Evolutionary conservation across 2,797 vertebrate species (phyloP), one percentile per base, ranked within the genome.

Genomic region (Pterois miles): DNA sequence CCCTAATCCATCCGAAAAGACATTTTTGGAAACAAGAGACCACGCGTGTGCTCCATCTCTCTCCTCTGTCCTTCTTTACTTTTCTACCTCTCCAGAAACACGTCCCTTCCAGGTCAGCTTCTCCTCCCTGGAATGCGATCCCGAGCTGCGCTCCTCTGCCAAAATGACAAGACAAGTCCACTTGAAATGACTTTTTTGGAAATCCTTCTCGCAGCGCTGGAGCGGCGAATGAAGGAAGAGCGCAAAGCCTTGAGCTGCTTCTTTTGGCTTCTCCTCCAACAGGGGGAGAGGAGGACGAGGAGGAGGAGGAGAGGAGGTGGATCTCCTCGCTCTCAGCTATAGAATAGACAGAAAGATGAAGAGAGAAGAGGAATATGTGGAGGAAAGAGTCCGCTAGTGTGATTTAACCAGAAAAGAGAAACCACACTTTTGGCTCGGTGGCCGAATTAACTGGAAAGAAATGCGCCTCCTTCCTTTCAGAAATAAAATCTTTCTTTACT

Each of bases 161-260:
- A 69, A 66, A 60, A 66, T 57, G 22, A 25, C 46, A 27, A 34
- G 62, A 58, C 29, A 69, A 81, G 62, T 87, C 85, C 60, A 78
- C 74, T 75, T 58, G 70, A 36, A 64, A 71, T 16, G 62, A 88
- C 71, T 89, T 88, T 53, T 65, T 67, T 27, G 36, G 31, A 69
- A 77, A 83, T 69, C 74, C 80, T 77, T 23, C 50, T 23, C 1
- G 75, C 46, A 34, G 77, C 58, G 52, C 66, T 3, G 31, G 40
- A 75, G 67, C 50, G 40, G 60, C 5, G 53, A 5, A 46, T 34
- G 54, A 43, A 50, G 34, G 65, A 52, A 22, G 20, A 23, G 70
- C 57, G 73, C 50, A 43, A 62, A 76, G 57, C 52, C 34, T 53
- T 12, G 34, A 83, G 79, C 16, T 38, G 57, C 83, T 84, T 50